Evolutionary conservation across 2,113 vertebrate genomes (phyloP).

Genomic region (Onychostoma macrolepis): DNA sequence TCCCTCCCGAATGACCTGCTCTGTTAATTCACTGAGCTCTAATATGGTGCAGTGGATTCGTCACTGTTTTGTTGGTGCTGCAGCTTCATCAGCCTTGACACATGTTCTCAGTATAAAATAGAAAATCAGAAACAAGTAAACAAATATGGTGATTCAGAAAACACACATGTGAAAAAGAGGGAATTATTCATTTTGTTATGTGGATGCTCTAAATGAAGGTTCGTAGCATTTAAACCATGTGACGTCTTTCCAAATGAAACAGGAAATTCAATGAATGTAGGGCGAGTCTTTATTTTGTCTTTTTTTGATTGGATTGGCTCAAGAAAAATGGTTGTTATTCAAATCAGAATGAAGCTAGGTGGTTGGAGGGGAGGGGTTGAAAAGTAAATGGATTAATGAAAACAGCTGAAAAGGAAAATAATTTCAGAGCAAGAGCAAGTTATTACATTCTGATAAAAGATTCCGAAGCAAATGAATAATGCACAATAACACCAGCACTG

Average conservation of each 20-base stretch:
- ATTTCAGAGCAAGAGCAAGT: not conserved
- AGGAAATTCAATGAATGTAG: not conserved
- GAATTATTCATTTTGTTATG: not conserved
- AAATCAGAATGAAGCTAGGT: slow-evolving; percentile 5
- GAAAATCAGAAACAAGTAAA: not conserved
- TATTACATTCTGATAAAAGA: not conserved
- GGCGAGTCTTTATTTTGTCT: not conserved
- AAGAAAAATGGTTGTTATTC: not conserved
- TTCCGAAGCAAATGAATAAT: not conserved
- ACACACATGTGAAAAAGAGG: not conserved
- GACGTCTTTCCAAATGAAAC: not conserved
- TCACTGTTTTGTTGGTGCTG: not conserved
- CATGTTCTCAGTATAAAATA: not conserved
- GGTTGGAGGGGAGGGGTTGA: not conserved
- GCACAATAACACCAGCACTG: not conserved
- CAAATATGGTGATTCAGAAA: not conserved
- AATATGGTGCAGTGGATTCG: slow-evolving; percentile 31
- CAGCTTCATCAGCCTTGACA: not conserved
- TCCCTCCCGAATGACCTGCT: slow-evolving; percentile 1
- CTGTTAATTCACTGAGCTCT: slow-evolving; percentile 26
- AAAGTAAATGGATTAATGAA: not conserved
- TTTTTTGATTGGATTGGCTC: not conserved
- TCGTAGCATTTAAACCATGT: not conserved
- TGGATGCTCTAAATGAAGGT: not conserved
- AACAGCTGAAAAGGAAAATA: not conserved